Base-by-base conservation (phyloP, 2,113 vertebrate species). In the Corythoichthys intestinalis region DNA sequence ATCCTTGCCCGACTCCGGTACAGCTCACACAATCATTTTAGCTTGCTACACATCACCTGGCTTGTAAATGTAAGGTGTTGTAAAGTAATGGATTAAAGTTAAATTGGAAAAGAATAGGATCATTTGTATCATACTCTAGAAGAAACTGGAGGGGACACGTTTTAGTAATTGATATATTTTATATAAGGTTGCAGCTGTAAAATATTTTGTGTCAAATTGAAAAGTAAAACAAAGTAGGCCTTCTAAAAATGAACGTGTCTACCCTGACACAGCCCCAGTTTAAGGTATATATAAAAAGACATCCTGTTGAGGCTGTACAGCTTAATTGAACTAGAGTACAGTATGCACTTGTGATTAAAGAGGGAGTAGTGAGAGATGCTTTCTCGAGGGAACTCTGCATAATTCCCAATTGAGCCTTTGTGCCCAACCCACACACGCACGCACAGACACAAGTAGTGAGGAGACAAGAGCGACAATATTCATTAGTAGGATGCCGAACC, bases 401-500 rank as follows among this genome's bases (percentile, higher is more conserved):
- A 87, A 92, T 90, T 91, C 86, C 89, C 85, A 70, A 71, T 68
- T 83, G 89, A 89, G 86, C 72, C 73, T 73, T 77, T 70, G 67
- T 62, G 65, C 80, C 76, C 77, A 81, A 13, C 82, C 76, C 88
- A 76, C 87, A 85, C 75, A 67, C 48, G 13, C 66, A 66, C 65
- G 63, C n/a, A 52, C 72, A 34, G 17, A 63, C 48, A 62, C 37
- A 66, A 35, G 68, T 20, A 58, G 58, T 78, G 57, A 66, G 34
- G n/a, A 80, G 62, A 78, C 76, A 74, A 60, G 75, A 82, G 70
- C 1, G 68, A 82, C 75, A 84, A 90, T 86, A 89, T 91, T 91
- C 86, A 93, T 91, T 89, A 90, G 82, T 65, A 79, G 75, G 81
- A 87, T 76, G 77, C 69, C 78, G 75, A 90, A 89, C 90, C 90